Conservation (phyloP, 2,113 vertebrate species). For the Notothenia rossii region DNA sequence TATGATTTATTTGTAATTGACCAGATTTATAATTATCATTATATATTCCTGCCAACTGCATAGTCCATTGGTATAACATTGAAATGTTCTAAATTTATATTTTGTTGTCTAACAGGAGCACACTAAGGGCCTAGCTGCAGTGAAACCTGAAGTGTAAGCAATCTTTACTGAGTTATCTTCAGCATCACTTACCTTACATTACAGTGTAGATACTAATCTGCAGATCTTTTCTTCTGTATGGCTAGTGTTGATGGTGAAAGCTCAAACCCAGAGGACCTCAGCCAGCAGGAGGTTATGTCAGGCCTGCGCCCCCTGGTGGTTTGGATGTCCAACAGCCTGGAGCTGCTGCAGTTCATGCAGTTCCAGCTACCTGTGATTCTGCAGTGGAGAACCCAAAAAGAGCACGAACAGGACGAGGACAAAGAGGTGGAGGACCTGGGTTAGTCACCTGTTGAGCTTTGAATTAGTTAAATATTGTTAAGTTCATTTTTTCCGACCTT, state of each 20-base stretch:
- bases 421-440: conserved; percentile 69
- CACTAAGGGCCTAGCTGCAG: conserved; percentile 79
- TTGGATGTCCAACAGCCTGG: conserved; percentile 87
- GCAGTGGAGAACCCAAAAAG: conserved; percentile 70
- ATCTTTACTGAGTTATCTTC: background rate
- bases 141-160: conserved; percentile 81
- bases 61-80: background rate
- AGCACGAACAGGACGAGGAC: conserved; percentile 46
- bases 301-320: conserved; percentile 82
- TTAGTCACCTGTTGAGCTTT: conserved; percentile 30
- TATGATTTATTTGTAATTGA: background rate
- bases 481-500: background rate
- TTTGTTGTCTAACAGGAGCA: conserved; percentile 73
- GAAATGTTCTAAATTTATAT: background rate
- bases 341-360: conserved; percentile 86
- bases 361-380: conserved; percentile 81
- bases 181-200: background rate
- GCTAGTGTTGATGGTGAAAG: conserved; percentile 3
- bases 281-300: conserved; percentile 57
- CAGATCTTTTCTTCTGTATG: background rate
- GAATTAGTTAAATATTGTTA: background rate
- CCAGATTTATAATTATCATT: background rate
- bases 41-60: background rate
- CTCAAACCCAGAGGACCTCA: conserved; percentile 41
- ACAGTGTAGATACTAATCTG: background rate